Percentiles rank a stretch among this genome's conserved stretches.
Evolutionary conservation across 2,797 vertebrate genomes (phyloP).

Genomic region (Aphelocoma californica): DNA sequence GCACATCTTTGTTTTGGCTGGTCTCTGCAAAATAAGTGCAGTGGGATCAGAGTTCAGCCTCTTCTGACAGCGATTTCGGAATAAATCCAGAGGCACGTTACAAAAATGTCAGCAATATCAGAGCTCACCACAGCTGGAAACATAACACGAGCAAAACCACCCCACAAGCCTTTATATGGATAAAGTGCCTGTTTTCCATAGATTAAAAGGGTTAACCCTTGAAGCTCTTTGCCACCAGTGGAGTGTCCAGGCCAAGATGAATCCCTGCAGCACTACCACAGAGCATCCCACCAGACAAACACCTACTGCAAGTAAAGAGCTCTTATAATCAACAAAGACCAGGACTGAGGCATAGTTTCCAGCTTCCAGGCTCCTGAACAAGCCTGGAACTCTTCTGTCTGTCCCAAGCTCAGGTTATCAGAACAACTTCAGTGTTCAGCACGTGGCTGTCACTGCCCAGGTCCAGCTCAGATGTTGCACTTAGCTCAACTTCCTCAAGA

Average conservation of each 20-base stretch:
- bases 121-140: background rate
- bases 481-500: background rate
- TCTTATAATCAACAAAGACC: background rate
- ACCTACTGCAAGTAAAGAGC: background rate
- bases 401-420: accelerated
- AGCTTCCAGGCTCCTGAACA: background rate
- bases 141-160: background rate
- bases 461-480: background rate
- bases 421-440: background rate
- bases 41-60: slow-evolving; percentile 7
- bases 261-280: background rate
- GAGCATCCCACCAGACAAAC: background rate
- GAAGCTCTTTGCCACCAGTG: background rate
- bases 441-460: background rate
- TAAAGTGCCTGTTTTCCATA: background rate
- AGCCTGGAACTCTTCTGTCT: background rate
- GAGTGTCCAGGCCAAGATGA: background rate
- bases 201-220: background rate
- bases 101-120: background rate
- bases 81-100: background rate
- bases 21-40: background rate
- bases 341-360: background rate
- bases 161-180: background rate
- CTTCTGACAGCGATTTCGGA: background rate
- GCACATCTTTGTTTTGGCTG: background rate